phyloP scores from a whole-genome alignment of 2,888 invertebrate genomes.

The Trichogramma evanescens region DNA sequence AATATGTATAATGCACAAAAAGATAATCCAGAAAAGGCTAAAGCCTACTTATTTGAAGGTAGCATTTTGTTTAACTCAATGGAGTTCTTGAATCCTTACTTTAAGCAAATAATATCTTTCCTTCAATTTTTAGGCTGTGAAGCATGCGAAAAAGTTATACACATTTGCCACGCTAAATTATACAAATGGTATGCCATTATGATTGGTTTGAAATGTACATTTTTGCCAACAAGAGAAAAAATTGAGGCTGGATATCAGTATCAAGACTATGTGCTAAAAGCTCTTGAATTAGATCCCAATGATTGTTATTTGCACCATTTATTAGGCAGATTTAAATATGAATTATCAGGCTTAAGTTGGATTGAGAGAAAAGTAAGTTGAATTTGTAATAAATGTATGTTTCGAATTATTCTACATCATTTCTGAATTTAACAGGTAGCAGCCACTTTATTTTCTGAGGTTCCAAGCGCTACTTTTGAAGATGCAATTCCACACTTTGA shows the following conservation, averaged over 20 bases:
- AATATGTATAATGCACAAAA: conserved; percentile 26
- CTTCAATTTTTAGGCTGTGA: conserved; percentile 48
- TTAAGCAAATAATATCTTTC: background rate
- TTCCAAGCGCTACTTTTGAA: conserved; percentile 56
- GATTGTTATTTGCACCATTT: conserved; percentile 62
- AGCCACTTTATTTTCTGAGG: conserved; percentile 56
- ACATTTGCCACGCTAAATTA: conserved; percentile 51
- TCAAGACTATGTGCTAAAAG: conserved; percentile 62
- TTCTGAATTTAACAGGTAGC: conserved; percentile 48
- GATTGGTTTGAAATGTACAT: conserved; percentile 57
- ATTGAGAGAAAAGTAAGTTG: conserved; percentile 53
- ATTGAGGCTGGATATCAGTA: conserved; percentile 60
- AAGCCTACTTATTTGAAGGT: conserved; percentile 36
- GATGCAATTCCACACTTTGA: conserved; percentile 57
- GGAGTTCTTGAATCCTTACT: background rate
- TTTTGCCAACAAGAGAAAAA: conserved; percentile 56
- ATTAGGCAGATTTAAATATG: conserved; percentile 63
- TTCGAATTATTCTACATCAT: background rate
- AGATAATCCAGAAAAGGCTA: conserved; percentile 26
- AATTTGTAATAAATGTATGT: conserved; percentile 3
- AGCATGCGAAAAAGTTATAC: conserved; percentile 53
- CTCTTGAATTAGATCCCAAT: conserved; percentile 54
- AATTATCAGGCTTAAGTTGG: conserved; percentile 59
- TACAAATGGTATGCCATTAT: conserved; percentile 72
- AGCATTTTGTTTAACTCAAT: background rate